These are phyloP conservation scores for Pelochelys cantorii DNA, from an alignment of 2,797 vertebrate genomes.

Conservation along the genomic window DNA sequence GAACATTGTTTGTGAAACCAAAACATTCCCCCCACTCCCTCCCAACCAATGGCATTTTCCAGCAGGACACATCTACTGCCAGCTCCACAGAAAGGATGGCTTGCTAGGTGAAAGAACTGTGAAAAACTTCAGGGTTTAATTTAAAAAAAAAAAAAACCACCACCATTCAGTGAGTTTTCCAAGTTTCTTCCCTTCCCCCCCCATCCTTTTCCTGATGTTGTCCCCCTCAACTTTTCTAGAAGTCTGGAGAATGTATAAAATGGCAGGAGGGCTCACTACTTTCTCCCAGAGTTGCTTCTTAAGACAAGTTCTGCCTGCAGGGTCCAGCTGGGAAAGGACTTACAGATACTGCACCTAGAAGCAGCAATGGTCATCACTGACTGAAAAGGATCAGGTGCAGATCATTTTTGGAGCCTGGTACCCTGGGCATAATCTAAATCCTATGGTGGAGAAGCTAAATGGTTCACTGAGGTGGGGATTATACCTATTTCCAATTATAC, in stretches of 20 bases:
- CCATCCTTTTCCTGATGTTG: neutral
- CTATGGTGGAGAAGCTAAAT: too few species aligned
- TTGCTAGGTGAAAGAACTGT: neutral
- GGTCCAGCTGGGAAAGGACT: neutral
- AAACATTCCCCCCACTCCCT: too few species aligned
- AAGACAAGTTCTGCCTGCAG: neutral
- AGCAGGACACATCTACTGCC: neutral
- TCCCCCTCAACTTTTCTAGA: neutral
- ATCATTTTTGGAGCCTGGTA: too few species aligned
- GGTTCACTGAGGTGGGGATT: too few species aligned
- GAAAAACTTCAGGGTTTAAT: neutral
- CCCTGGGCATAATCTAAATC: too few species aligned
- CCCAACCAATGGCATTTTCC: neutral
- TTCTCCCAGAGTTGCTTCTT: neutral
- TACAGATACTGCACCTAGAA: neutral
- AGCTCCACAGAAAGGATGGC: neutral
- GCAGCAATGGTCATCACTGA: neutral
- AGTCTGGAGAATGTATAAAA: neutral
- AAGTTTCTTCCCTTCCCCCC: neutral
- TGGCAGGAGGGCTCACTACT: neutral
- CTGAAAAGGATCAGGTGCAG: neutral
- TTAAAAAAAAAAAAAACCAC: too few species aligned
- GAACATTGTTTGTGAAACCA: neutral
- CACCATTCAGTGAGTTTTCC: neutral
- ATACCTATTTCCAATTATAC: too few species aligned